Evolutionary conservation across 2,888 invertebrate genomes (phyloP).

Genomic region (Belgica antarctica): DNA sequence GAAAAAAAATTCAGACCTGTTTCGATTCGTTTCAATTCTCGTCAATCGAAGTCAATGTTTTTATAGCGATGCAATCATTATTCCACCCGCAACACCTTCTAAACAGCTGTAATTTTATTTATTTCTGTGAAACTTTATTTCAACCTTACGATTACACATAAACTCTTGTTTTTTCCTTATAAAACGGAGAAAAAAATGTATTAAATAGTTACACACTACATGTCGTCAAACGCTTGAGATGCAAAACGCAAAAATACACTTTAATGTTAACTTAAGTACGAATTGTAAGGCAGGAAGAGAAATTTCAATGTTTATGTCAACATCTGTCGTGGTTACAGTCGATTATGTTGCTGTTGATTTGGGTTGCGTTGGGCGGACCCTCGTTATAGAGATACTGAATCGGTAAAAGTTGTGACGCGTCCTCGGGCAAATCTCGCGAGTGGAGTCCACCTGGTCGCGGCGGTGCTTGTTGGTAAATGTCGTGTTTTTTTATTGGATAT

Average conservation of each 20-base stretch:
- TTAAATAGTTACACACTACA: too few species aligned
- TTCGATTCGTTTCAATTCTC: too few species aligned
- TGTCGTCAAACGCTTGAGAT: too few species aligned
- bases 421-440: conserved; percentile 53
- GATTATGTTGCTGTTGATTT: conserved; percentile 54
- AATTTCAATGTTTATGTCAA: conserved; percentile 46
- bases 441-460: conserved; percentile 53
- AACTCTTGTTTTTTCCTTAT: too few species aligned
- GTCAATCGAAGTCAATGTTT: too few species aligned
- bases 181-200: too few species aligned
- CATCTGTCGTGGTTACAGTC: conserved; percentile 56
- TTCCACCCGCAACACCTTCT: too few species aligned
- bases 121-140: too few species aligned
- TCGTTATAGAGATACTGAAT: conserved; percentile 78
- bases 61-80: too few species aligned
- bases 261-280: background rate
- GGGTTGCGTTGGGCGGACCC: conserved; percentile 72
- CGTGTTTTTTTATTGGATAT: conserved; percentile 47
- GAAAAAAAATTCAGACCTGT: too few species aligned
- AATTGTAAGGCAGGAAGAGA: background rate
- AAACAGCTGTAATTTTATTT: too few species aligned
- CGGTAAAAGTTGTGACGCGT: conserved; percentile 64
- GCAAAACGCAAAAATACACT: conserved; percentile 12
- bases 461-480: conserved; percentile 53
- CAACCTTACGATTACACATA: too few species aligned